Evolutionary conservation across 2,797 vertebrate genomes (phyloP).

Genomic region (Danionella dracula): DNA sequence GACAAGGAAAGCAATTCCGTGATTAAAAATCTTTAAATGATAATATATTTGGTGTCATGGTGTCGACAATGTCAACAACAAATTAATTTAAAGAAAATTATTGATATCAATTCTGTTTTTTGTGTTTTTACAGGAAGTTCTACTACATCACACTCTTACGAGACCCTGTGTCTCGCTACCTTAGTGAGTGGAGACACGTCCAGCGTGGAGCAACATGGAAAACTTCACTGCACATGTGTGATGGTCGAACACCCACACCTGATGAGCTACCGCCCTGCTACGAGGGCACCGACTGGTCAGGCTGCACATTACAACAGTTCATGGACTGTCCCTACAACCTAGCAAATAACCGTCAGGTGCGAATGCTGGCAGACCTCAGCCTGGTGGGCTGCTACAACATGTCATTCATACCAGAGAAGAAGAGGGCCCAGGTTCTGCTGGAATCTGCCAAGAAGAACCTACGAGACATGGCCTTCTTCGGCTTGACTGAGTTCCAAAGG

Average conservation of each 20-base stretch:
- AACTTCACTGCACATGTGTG: constrained; percentile 96
- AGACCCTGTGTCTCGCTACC: constrained; percentile 94
- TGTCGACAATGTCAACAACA: too few species aligned
- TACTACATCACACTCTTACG: constrained; percentile 96
- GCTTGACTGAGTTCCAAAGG: constrained; percentile 96
- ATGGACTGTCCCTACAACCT: constrained; percentile 97
- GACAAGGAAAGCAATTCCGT: too few species aligned
- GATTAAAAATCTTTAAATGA: too few species aligned
- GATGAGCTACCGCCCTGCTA: constrained; percentile 95
- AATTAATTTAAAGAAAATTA: too few species aligned
- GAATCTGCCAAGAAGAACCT: constrained; percentile 98
- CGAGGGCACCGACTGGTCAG: constrained; percentile 95
- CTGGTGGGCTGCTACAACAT: constrained; percentile 97
- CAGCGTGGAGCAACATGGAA: constrained; percentile 97
- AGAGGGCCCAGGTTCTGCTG: constrained; percentile 89
- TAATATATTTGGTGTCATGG: too few species aligned
- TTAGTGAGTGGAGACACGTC: constrained; percentile 96
- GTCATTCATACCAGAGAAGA: constrained; percentile 92
- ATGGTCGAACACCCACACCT: constrained; percentile 89
- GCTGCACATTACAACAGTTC: constrained; percentile 95
- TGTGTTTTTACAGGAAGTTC: constrained; percentile 83
- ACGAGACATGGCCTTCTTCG: constrained; percentile 97
- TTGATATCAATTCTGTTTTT: too few species aligned
- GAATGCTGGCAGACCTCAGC: constrained; percentile 92
- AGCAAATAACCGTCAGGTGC: constrained; percentile 91